Evolutionary conservation across 2,888 invertebrate species (phyloP), one percentile per base, ranked within the genome.

Genomic region (Thecophora atra): DNA sequence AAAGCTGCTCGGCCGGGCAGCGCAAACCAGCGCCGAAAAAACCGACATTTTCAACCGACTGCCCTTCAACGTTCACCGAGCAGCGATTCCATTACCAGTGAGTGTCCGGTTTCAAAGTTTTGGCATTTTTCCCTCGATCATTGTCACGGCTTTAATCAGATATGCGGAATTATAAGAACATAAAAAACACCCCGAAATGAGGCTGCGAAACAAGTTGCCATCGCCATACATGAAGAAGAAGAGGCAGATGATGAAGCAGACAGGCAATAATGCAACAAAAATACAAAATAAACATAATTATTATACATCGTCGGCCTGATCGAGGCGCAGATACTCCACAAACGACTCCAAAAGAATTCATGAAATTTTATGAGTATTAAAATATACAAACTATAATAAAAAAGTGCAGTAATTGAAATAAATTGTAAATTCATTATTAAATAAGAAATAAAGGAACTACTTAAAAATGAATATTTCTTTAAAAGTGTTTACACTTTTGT

Each of bases 61-160:
- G 69, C 69, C 69, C 69, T 69, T 69, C 69, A 69, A 60, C 60
- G 19, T 64, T 15, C 44, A 64, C 62, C 64, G 58, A 51, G 47
- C 13, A 11, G 69, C 24, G 26, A 28, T 13, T 60, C 54, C 67
- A 56, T 13, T 5, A 44, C 64, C 64, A 44, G 7, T 21, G 19
- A 37, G 67, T 60, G 60, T 69, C 44, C 69, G 60, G 69, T 69
- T 69, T 62, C 62, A 28, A 47, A 60, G 19, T 44, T 69, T 44
- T 26, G 60, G 30, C 30, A 19, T 66, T 51, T 47, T 26, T 37
- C 15, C 30, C 21, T 69, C 60, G 51, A 19, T 47, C 44, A 70
- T 76, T 73, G 76, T 73, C 72, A 76, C 71, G 72, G 71, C 66
- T 72, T 71, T 72, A 72, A 76, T 75, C 76, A 68, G 75, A 76